These are phyloP conservation scores for Ditylenchus dipsaci DNA, from an alignment of 1,140 invertebrate species.

Conservation along the genomic window DNA sequence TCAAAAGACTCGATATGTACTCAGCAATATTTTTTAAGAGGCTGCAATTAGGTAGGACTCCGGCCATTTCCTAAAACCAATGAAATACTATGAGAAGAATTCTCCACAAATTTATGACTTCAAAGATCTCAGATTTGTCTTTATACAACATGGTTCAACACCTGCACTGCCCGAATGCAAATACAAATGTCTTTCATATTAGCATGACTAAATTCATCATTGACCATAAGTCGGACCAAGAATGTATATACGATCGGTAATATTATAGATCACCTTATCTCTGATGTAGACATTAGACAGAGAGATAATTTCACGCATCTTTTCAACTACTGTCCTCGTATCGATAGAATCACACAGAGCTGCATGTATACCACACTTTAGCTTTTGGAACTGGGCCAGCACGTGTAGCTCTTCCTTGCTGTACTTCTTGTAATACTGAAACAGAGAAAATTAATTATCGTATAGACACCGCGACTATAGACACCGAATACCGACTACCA, in stretches of 20 bases:
- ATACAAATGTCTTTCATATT: background rate
- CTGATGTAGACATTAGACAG: constrained; percentile 79
- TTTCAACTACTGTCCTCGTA: constrained; percentile 77
- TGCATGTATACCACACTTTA: constrained; percentile 72
- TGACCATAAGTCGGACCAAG: constrained; percentile 6
- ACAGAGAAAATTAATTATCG: background rate
- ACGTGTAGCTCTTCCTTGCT: constrained; percentile 10
- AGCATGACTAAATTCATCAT: constrained; percentile 9
- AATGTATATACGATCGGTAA: constrained; percentile 51
- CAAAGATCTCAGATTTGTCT: constrained; percentile 1
- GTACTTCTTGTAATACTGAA: constrained; percentile 31
- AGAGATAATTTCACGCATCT: constrained; percentile 75
- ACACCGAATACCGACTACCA: no score
- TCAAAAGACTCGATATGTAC: constrained; percentile 81
- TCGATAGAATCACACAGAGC: constrained; percentile 92
- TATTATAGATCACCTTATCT: constrained; percentile 65
- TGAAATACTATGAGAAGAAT: background rate
- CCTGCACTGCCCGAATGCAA: background rate
- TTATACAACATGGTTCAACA: constrained; percentile 3
- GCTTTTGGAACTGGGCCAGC: constrained; percentile 65
- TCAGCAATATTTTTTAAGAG: constrained; percentile 62
- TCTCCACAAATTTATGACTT: background rate
- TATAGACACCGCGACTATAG: no score
- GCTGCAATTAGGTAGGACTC: constrained; percentile 57
- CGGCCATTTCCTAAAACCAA: constrained; percentile 24